A percentile compares a stretch with the other conserved stretches of the same genome.
These are phyloP conservation scores for Hippocampus barbouri DNA, from an alignment of 2,113 vertebrate genomes.

Conservation along the genomic window DNA sequence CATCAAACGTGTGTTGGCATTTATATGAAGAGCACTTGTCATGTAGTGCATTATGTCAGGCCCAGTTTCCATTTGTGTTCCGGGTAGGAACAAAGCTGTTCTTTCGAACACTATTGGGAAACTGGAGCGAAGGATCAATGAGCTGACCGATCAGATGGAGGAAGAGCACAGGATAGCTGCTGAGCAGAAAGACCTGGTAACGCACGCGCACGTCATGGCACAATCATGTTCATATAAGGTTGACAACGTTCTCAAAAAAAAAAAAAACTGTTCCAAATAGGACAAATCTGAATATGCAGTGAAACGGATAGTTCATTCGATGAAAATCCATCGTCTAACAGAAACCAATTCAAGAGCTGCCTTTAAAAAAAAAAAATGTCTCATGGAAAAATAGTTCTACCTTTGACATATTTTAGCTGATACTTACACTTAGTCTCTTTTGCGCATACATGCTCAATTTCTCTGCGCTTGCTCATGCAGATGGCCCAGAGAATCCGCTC, in stretches of 20 bases:
- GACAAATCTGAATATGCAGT: too few relatives aligned
- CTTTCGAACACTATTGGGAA: slow-evolving; percentile 68
- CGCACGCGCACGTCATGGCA: neutral
- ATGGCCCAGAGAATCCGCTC: slow-evolving; percentile 73
- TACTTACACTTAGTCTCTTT: neutral
- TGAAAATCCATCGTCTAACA: too few relatives aligned
- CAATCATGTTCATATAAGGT: neutral
- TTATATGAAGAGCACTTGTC: neutral
- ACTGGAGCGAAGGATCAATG: slow-evolving; percentile 72
- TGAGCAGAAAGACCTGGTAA: slow-evolving; percentile 75
- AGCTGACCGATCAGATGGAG: slow-evolving; percentile 73
- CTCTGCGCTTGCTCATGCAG: slow-evolving; percentile 41
- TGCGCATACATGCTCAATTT: neutral
- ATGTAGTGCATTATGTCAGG: neutral
- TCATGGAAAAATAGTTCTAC: neutral
- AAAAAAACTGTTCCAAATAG: too few relatives aligned
- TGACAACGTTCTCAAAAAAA: too few relatives aligned
- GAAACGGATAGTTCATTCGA: too few relatives aligned
- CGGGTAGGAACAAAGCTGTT: slow-evolving; percentile 61
- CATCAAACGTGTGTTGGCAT: neutral
- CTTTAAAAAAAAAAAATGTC: too few relatives aligned
- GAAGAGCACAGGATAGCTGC: slow-evolving; percentile 68
- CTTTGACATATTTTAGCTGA: neutral
- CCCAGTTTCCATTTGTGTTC: neutral
- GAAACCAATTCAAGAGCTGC: too few relatives aligned